Conservation (phyloP, 2,797 vertebrate species). For the Macropodus opercularis region DNA sequence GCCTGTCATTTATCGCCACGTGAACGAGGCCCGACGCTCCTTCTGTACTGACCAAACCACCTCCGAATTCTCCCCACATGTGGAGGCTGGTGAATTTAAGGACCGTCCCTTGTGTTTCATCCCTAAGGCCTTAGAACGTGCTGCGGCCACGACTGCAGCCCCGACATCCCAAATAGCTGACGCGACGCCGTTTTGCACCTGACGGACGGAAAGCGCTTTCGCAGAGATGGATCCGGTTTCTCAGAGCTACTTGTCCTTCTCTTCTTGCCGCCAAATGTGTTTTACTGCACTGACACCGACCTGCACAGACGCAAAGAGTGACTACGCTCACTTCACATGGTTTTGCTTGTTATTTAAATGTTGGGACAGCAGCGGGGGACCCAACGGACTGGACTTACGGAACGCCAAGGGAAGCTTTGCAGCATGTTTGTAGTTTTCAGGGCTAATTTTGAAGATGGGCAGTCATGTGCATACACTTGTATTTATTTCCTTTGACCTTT, state of each 20-base stretch:
- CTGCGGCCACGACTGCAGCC: conserved; percentile 57
- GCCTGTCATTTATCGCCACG: conserved; percentile 31
- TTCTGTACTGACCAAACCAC: conserved; percentile 25
- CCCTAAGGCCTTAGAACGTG: conserved; percentile 68
- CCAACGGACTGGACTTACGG: conserved; percentile 27
- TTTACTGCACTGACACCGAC: conserved; percentile 38
- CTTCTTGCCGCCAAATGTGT: conserved; percentile 35
- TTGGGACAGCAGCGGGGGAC: conserved; percentile 32
- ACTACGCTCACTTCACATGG: conserved; percentile 1
- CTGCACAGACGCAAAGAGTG: conserved; percentile 24
- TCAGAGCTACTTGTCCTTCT: conserved; percentile 51
- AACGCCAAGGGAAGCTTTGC: conserved; percentile 39
- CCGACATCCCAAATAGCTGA: conserved; percentile 56
- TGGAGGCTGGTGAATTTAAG: conserved; percentile 43
- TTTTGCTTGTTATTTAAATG: conserved; percentile 38
- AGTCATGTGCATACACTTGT: conserved; percentile 71
- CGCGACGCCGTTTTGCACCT: conserved; percentile 36
- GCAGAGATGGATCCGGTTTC: conserved; percentile 51
- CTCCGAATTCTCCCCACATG: conserved; percentile 16
- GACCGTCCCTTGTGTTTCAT: conserved; percentile 38
- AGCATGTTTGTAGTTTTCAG: conserved; percentile 51
- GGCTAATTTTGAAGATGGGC: conserved; percentile 52
- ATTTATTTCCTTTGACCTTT: conserved; percentile 80
- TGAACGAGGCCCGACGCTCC: conserved; percentile 11
- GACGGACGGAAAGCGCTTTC: conserved; percentile 35